Evolutionary conservation across 2,888 invertebrate species (phyloP).

Genomic region (Portevinia maculata): DNA sequence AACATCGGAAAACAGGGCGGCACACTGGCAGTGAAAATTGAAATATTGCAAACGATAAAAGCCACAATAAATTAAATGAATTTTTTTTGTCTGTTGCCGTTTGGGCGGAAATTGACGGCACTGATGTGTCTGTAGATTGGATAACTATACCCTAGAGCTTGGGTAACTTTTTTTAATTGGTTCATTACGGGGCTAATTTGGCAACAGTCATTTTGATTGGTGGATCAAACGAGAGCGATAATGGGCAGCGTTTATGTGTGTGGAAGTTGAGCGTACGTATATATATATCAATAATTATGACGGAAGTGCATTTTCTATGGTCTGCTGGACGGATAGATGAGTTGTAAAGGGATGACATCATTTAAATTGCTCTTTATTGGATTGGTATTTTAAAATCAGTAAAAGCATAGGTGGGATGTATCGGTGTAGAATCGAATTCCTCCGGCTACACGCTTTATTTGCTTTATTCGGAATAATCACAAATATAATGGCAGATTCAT

Average conservation of each 20-base stretch:
- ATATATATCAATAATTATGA: no score
- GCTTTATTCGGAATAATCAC: no score
- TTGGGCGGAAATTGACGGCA: background rate
- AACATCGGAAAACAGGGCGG: slow-evolving; percentile 1
- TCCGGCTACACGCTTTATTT: no score
- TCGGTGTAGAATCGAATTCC: no score
- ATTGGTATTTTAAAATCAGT: no score
- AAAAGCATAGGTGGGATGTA: no score
- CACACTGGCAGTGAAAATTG: slow-evolving; percentile 29
- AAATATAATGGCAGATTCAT: no score
- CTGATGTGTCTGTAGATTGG: slow-evolving; percentile 13
- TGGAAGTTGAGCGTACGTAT: no score
- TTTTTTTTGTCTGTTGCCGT: background rate
- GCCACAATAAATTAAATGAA: slow-evolving; percentile 38
- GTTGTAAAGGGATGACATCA: no score
- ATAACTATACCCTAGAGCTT: slow-evolving; percentile 16
- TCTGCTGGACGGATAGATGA: no score
- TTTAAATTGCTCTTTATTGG: no score
- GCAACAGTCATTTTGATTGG: background rate
- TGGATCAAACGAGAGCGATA: background rate
- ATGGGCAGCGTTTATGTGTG: background rate
- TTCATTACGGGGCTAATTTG: slow-evolving; percentile 34
- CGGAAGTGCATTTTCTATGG: no score
- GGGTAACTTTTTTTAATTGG: slow-evolving; percentile 38
- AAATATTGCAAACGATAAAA: slow-evolving; percentile 50